phyloP scores from a whole-genome alignment of 2,797 vertebrate species.

The Spheniscus humboldti region DNA sequence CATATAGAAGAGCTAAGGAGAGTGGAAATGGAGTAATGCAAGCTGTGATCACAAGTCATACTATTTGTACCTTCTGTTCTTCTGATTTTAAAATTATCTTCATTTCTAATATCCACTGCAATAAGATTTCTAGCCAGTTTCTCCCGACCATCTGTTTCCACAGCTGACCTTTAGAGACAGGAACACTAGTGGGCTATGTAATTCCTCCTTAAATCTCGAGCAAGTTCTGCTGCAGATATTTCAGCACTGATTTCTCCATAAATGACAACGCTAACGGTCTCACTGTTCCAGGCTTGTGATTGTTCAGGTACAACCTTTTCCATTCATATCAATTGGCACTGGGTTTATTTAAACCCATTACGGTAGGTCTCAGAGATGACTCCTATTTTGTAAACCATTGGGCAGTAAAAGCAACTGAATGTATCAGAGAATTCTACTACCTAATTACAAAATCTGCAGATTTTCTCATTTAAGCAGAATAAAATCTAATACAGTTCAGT shows the following conservation, averaged over 20 bases:
- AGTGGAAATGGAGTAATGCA: background rate
- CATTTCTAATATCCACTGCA: background rate
- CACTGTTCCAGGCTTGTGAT: background rate
- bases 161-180: conserved; percentile 1
- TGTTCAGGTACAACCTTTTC: background rate
- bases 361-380: background rate
- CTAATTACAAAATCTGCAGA: background rate
- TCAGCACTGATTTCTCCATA: background rate
- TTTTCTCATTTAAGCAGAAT: conserved; percentile 13
- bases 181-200: background rate
- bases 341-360: background rate
- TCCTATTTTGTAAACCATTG: conserved; percentile 17
- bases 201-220: background rate
- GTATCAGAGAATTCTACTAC: background rate
- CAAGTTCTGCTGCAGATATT: background rate
- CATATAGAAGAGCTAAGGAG: background rate
- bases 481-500: conserved; percentile 8
- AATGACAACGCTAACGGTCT: background rate
- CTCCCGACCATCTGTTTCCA: background rate
- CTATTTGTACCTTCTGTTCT: background rate
- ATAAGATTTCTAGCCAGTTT: background rate
- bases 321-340: conserved; percentile 1
- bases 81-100: background rate
- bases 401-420: conserved; percentile 19
- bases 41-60: background rate